phyloP scores from a whole-genome alignment of 2,888 invertebrate genomes.

The Bembecia ichneumoniformis region DNA sequence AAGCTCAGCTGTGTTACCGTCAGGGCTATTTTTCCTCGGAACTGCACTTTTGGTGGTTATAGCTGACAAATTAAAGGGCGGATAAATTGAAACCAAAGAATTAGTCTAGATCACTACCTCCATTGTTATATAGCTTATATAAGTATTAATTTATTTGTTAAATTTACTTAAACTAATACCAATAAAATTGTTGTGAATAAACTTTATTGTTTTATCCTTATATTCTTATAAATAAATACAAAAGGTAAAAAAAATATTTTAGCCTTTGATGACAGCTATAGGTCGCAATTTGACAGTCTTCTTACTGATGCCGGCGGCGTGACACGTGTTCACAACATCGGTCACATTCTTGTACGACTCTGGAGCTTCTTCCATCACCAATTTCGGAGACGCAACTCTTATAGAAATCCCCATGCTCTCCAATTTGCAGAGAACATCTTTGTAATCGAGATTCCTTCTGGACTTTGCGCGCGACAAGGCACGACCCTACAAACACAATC shows the following conservation, averaged over 20 bases:
- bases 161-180: background rate
- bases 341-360: conserved; percentile 99
- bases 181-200: background rate
- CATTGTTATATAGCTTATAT: conserved; percentile 22
- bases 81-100: conserved; percentile 25
- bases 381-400: conserved; percentile 97
- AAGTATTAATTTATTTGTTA: conserved; percentile 53
- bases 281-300: conserved; percentile 97
- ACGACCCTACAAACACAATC: conserved; percentile 79
- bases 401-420: conserved; percentile 92
- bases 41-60: conserved; percentile 58
- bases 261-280: conserved; percentile 99
- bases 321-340: conserved; percentile 98
- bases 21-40: conserved; percentile 61
- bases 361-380: conserved; percentile 99
- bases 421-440: conserved; percentile 87
- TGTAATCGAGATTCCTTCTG: conserved; percentile 93
- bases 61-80: conserved; percentile 57
- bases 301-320: conserved; percentile 96
- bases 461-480: conserved; percentile 98
- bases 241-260: conserved; percentile 22
- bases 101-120: conserved; percentile 39
- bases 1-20: conserved; percentile 45
- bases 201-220: background rate
- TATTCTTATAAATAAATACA: background rate